Evolutionary conservation across 53 echinoderm and acorn worm genomes (phyloP).

Genomic region (Holothuria scabra): DNA sequence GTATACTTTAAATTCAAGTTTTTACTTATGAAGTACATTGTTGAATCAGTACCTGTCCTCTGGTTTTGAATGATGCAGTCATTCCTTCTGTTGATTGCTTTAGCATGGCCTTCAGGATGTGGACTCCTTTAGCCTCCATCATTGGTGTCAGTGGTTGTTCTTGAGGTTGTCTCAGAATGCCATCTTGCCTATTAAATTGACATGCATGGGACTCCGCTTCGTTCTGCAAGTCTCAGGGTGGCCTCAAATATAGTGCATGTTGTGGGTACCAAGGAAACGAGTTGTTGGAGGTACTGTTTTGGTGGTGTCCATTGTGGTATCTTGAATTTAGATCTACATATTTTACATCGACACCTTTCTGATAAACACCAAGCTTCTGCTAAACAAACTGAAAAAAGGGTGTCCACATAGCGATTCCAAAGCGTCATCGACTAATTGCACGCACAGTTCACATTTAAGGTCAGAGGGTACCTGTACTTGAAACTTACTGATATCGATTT

Average conservation of each 20-base stretch:
- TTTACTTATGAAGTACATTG: not conserved
- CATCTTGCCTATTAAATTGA: not conserved
- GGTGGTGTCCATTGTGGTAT: not conserved
- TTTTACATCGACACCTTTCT: not conserved
- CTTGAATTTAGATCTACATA: not conserved
- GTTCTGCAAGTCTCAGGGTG: not conserved
- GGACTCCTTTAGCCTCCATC: constrained; percentile 12
- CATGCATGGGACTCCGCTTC: not conserved
- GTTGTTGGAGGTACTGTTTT: not conserved
- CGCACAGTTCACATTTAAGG: not conserved
- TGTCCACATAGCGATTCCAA: not conserved
- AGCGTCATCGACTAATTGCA: no score
- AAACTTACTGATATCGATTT: not conserved
- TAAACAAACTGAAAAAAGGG: not conserved
- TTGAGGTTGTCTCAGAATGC: not conserved
- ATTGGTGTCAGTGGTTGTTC: not conserved
- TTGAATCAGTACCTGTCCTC: not conserved
- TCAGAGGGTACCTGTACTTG: not conserved
- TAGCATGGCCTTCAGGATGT: not conserved
- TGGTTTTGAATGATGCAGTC: constrained; percentile 11
- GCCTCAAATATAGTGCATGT: not conserved
- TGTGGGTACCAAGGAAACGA: not conserved
- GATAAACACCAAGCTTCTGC: not conserved
- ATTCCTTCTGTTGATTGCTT: not conserved
- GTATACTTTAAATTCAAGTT: no score